Conservation (phyloP, 2,797 vertebrate species). For the Acanthiza pusilla region DNA sequence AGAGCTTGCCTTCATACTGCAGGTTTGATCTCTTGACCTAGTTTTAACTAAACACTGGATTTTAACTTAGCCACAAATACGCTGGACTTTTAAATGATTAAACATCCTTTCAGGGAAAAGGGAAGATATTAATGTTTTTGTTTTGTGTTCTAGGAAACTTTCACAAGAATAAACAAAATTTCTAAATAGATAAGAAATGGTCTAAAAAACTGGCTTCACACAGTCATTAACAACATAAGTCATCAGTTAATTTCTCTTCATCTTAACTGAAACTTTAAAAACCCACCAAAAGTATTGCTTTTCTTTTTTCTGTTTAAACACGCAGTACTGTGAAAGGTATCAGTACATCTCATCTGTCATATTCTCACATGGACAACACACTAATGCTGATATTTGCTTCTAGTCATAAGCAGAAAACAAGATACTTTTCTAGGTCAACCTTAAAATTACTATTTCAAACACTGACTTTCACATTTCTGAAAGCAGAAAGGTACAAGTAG, state of each 20-base stretch:
- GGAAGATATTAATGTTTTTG: not conserved
- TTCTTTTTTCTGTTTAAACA: not conserved
- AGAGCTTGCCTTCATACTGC: not conserved
- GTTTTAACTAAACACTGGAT: not conserved
- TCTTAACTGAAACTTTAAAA: not conserved
- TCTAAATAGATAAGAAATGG: not conserved
- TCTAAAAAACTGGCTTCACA: not conserved
- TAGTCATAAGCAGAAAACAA: not conserved
- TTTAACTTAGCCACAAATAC: not conserved
- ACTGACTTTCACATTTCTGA: not conserved
- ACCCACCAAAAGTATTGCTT: rapidly evolving
- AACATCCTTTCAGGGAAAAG: not conserved
- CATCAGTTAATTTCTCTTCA: not conserved
- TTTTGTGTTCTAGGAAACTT: not conserved
- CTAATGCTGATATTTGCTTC: not conserved
- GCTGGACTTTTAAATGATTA: not conserved
- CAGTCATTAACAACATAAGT: not conserved
- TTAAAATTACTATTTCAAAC: not conserved
- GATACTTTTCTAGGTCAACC: not conserved
- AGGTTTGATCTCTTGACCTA: not conserved
- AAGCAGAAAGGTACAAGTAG: not conserved
- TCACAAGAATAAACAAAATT: not conserved
- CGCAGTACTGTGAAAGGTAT: not conserved
- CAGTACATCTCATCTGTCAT: not conserved
- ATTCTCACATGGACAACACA: not conserved